Conservation (phyloP, 2,113 vertebrate genomes). For the Polypterus bichir region DNA sequence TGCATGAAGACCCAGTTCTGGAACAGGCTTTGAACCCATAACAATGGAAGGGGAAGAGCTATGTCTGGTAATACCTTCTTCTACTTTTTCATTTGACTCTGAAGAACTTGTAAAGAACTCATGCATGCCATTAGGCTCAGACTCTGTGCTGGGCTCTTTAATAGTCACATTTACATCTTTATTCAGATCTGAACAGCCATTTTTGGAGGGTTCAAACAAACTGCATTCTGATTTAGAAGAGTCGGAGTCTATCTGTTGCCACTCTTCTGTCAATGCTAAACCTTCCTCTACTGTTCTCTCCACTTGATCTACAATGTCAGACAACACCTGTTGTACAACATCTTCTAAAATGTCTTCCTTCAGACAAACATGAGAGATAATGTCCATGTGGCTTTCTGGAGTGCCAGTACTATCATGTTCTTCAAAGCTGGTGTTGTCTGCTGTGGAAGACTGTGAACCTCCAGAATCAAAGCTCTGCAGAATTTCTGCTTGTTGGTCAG, state of each 20-base stretch:
- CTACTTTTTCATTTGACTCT: conserved; percentile 51
- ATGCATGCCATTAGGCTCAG: conserved; percentile 26
- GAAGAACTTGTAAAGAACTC: conserved; percentile 40
- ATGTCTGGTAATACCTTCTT: conserved; percentile 76
- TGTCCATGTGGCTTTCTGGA: conserved; percentile 42
- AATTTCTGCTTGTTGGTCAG: conserved; percentile 73
- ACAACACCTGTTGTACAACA: conserved; percentile 65
- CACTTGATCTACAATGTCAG: conserved; percentile 73
- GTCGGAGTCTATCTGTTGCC: conserved; percentile 51
- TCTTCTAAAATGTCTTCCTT: conserved; percentile 55
- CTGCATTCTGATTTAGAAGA: conserved; percentile 43
- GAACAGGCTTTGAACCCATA: conserved; percentile 50
- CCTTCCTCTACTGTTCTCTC: conserved; percentile 55
- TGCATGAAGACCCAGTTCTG: conserved; percentile 46
- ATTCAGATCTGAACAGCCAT: conserved; percentile 19
- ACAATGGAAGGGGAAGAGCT: conserved; percentile 85
- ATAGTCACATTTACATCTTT: conserved; percentile 32
- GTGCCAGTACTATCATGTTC: conserved; percentile 40
- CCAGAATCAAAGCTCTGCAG: conserved; percentile 79
- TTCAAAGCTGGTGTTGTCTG: conserved; percentile 80
- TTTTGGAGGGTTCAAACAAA: conserved; percentile 25
- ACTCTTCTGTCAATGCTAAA: conserved; percentile 38
- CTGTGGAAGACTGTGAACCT: conserved; percentile 73
- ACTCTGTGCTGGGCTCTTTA: conserved; percentile 21
- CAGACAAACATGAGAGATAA: conserved; percentile 12